phyloP scores from a whole-genome alignment of 2,113 vertebrate species.

The Megalops atlanticus region DNA sequence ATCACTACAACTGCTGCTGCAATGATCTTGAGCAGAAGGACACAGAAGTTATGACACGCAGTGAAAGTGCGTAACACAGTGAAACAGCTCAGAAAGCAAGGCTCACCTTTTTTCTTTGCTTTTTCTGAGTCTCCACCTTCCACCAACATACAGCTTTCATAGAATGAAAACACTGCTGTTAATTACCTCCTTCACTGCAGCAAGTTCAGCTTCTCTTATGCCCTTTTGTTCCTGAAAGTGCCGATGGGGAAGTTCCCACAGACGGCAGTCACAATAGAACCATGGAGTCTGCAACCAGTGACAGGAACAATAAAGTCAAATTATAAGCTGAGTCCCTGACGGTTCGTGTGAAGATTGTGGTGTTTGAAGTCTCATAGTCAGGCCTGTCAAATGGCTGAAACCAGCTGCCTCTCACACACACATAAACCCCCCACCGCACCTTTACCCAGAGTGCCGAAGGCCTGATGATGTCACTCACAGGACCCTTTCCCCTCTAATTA shows the following conservation, averaged over 20 bases:
- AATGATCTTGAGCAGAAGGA: neutral
- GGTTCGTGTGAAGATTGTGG: constrained; percentile 28
- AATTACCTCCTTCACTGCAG: neutral
- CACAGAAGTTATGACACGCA: no score
- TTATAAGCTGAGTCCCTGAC: constrained; percentile 49
- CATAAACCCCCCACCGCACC: constrained; percentile 26
- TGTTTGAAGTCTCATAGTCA: constrained; percentile 48
- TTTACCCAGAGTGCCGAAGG: constrained; percentile 43
- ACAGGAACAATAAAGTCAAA: constrained; percentile 59
- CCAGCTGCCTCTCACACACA: constrained; percentile 57
- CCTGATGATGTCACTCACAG: constrained; percentile 67
- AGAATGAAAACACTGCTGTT: neutral
- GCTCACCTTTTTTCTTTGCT: no score
- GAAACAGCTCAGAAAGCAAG: no score
- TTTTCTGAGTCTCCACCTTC: neutral
- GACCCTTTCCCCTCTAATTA: constrained; percentile 67
- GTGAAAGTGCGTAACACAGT: no score
- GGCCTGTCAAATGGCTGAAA: constrained; percentile 55
- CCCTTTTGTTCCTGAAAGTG: constrained; percentile 39
- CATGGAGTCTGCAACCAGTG: constrained; percentile 31
- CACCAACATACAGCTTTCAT: neutral
- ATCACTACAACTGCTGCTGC: neutral
- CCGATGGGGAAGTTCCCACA: constrained; percentile 50
- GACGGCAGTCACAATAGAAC: constrained; percentile 30
- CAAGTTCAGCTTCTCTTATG: neutral